Percentiles rank a stretch among this genome's conserved stretches.
Conservation (phyloP, 2,113 vertebrate genomes). For the Parotia lawesii region DNA sequence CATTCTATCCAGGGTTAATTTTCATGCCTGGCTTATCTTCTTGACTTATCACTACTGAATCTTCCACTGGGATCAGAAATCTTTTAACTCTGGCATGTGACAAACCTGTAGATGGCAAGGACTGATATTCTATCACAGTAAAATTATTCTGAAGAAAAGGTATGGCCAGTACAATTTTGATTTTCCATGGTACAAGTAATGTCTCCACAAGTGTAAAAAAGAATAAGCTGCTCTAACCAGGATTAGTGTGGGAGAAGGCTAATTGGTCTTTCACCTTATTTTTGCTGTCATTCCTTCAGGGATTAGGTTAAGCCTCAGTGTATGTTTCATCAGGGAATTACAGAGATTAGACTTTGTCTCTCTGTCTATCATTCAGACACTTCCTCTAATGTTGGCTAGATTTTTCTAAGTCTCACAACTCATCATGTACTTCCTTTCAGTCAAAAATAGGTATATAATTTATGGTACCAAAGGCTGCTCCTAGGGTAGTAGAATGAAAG, state of each 20-base stretch:
- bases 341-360: slow-evolving; percentile 58
- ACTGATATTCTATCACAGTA: neutral
- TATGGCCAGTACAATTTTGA: neutral
- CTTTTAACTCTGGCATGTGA: neutral
- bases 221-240: slow-evolving; percentile 36
- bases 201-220: neutral
- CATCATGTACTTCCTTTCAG: slow-evolving; percentile 46
- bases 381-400: slow-evolving; percentile 43
- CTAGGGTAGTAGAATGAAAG: slow-evolving; percentile 57
- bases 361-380: slow-evolving; percentile 64
- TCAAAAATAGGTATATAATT: slow-evolving; percentile 66
- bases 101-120: neutral
- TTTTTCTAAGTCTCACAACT: slow-evolving; percentile 67
- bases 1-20: neutral
- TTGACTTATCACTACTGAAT: neutral
- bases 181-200: neutral
- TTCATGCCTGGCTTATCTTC: neutral
- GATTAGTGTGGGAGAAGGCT: slow-evolving; percentile 63
- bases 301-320: slow-evolving; percentile 71
- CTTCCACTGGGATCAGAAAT: neutral
- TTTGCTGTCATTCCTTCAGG: slow-evolving; percentile 67
- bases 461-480: slow-evolving; percentile 31
- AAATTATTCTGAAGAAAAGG: neutral
- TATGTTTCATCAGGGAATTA: slow-evolving; percentile 70
- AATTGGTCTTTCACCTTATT: slow-evolving; percentile 74